Evolutionary conservation across 2,797 vertebrate species (phyloP).

Genomic region (Acipenser ruthenus): DNA sequence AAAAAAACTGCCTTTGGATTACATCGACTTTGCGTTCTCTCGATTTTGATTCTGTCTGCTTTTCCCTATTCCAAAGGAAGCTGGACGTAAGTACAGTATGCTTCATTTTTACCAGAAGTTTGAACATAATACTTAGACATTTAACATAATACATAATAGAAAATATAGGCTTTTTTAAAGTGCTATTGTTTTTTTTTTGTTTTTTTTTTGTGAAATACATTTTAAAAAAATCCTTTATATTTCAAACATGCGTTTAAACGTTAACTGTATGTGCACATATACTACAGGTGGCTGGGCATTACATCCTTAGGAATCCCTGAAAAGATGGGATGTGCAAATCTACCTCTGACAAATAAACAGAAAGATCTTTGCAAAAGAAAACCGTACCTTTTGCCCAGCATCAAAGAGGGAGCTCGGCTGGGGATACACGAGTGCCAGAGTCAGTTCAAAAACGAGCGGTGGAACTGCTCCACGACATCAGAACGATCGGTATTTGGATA

Average conservation of each 20-base stretch:
- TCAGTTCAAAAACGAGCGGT: conserved; percentile 85
- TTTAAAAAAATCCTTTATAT: not conserved
- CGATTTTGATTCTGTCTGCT: conserved; percentile 56
- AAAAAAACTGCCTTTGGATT: conserved; percentile 47
- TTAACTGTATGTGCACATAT: conserved; percentile 14
- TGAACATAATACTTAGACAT: no score
- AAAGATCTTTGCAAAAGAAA: conserved; percentile 75
- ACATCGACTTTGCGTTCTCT: conserved; percentile 52
- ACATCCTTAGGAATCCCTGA: conserved; percentile 68
- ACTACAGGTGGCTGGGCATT: conserved; percentile 77
- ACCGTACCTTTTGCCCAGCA: conserved; percentile 71
- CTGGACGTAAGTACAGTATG: conserved; percentile 81
- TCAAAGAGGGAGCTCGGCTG: conserved; percentile 77
- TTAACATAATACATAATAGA: no score
- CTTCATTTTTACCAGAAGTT: not conserved
- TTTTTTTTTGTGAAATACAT: not conserved
- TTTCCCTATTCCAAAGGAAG: conserved; percentile 63
- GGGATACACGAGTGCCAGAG: conserved; percentile 79
- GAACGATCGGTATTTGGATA: conserved; percentile 59
- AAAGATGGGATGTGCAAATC: conserved; percentile 60
- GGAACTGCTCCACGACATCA: conserved; percentile 73
- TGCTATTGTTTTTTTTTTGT: not conserved
- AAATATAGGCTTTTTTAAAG: not conserved
- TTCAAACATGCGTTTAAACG: not conserved
- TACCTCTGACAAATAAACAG: conserved; percentile 69